A percentile compares a stretch with the other conserved stretches of the same genome.
phyloP scores from a whole-genome alignment of 2,113 vertebrate genomes.

The Origma solitaria region DNA sequence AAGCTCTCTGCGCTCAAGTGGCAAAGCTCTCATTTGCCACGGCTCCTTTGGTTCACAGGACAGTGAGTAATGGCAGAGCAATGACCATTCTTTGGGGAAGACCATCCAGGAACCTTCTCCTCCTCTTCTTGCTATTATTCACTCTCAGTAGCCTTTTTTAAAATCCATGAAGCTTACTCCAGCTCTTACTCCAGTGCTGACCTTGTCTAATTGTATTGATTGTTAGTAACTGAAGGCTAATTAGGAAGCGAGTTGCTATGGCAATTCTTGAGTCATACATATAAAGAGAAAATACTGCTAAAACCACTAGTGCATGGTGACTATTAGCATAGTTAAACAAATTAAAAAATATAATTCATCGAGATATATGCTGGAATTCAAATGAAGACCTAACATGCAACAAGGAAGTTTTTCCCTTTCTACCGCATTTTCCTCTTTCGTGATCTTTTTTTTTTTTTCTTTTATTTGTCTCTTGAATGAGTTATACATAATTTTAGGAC shows the following conservation, averaged over 20 bases:
- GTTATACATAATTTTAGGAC: neutral
- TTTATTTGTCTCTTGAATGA: conserved; percentile 22
- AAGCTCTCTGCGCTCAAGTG: neutral
- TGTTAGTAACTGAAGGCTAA: conserved; percentile 68
- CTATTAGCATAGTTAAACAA: conserved; percentile 62
- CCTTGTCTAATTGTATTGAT: conserved; percentile 72
- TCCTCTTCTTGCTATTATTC: neutral
- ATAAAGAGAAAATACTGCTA: conserved; percentile 66
- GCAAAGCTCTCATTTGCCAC: neutral
- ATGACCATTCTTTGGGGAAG: neutral
- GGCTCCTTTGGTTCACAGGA: neutral
- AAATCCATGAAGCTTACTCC: conserved; percentile 28
- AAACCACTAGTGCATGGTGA: conserved; percentile 55
- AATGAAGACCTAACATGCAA: conserved; percentile 13
- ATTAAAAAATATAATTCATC: conserved; percentile 69
- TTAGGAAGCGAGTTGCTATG: conserved; percentile 73
- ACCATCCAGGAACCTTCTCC: neutral
- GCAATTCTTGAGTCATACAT: conserved; percentile 68
- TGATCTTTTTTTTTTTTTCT: neutral
- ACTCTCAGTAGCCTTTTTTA: neutral
- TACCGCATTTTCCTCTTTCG: neutral
- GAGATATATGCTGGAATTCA: conserved; percentile 66
- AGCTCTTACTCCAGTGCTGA: conserved; percentile 41
- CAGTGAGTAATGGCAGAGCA: neutral
- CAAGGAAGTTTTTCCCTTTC: neutral